These are phyloP conservation scores for Nomada ruficornis DNA, from an alignment of 2,888 invertebrate genomes.

Conservation along the genomic window DNA sequence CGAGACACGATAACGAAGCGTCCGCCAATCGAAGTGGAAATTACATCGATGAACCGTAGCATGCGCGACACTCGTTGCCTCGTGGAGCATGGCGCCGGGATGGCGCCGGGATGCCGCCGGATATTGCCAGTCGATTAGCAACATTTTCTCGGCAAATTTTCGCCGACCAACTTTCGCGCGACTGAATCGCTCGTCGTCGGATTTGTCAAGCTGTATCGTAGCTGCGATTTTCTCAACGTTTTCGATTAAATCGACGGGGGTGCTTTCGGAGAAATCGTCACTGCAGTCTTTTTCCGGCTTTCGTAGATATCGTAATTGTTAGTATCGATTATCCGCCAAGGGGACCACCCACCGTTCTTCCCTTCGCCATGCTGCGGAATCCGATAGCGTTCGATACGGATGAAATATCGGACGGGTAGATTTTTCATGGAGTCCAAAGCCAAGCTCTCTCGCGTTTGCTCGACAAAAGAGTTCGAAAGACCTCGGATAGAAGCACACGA, in stretches of 20 bases:
- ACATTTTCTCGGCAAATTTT: conserved; percentile 51
- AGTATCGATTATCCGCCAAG: conserved; percentile 43
- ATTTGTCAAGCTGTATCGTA: background rate
- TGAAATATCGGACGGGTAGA: conserved; percentile 22
- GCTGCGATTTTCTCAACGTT: conserved; percentile 3
- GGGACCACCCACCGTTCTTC: background rate
- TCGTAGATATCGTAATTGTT: conserved; percentile 36
- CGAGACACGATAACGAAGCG: conserved; percentile 35
- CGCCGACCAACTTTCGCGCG: background rate
- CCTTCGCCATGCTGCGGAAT: background rate
- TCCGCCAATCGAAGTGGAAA: conserved; percentile 70
- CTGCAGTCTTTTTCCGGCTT: conserved; percentile 41
- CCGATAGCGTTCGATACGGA: background rate
- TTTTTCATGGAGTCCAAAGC: conserved; percentile 4
- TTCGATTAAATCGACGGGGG: conserved; percentile 51
- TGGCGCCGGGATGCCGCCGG: conserved; percentile 62
- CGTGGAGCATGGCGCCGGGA: conserved; percentile 20
- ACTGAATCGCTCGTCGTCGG: background rate
- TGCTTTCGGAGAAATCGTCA: conserved; percentile 50
- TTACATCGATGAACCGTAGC: conserved; percentile 59
- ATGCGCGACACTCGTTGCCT: background rate
- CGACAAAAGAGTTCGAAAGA: conserved; percentile 2
- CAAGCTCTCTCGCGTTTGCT: background rate
- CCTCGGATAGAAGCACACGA: background rate
- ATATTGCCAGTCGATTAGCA: conserved; percentile 66